These are phyloP conservation scores for Otocyon megalotis DNA, from an alignment of 2,113 vertebrate genomes.

Conservation along the genomic window DNA sequence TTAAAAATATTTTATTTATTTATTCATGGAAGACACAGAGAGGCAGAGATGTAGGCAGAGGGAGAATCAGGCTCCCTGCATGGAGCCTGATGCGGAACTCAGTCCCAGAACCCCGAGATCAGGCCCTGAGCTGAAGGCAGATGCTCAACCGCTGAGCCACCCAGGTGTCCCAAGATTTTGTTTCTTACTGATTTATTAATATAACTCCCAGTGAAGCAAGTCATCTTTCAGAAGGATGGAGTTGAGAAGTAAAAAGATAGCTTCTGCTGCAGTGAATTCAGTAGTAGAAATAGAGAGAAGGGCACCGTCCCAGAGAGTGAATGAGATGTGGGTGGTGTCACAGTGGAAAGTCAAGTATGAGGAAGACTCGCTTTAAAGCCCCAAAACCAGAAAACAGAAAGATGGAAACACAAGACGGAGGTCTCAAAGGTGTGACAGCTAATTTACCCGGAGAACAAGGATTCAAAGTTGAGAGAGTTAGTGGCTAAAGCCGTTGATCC, in stretches of 20 bases:
- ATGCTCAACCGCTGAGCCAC: too few relatives aligned
- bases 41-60: too few relatives aligned
- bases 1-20: too few relatives aligned
- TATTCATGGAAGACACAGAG: too few relatives aligned
- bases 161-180: too few relatives aligned
- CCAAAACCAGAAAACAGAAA: neutral
- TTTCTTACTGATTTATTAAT: constrained; percentile 5
- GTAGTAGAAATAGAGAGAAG: neutral
- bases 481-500: neutral
- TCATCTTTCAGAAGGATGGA: neutral
- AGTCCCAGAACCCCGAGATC: too few relatives aligned
- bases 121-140: too few relatives aligned
- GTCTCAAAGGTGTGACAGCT: neutral
- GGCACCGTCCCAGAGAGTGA: neutral
- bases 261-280: neutral
- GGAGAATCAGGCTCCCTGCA: too few relatives aligned
- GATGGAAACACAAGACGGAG: neutral
- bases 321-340: neutral
- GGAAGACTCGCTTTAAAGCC: neutral
- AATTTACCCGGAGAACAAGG: neutral
- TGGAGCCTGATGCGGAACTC: too few relatives aligned
- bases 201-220: neutral
- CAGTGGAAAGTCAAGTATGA: neutral
- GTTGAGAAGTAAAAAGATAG: neutral
- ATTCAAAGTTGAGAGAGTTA: neutral